phyloP scores from a whole-genome alignment of 1,140 invertebrate species.

The Gerris buenoi region DNA sequence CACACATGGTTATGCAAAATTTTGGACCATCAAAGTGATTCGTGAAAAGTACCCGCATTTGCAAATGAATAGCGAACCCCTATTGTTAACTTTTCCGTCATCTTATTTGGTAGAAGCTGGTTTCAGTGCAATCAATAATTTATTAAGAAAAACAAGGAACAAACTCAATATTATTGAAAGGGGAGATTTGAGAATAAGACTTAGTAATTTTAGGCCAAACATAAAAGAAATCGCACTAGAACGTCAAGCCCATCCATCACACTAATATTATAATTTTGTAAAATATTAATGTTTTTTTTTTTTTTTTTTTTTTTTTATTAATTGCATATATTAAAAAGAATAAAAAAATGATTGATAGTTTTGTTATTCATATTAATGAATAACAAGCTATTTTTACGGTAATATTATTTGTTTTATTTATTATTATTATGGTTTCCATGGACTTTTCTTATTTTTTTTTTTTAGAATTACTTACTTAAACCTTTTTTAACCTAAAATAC shows the following conservation, averaged over 20 bases:
- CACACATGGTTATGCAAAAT: slow-evolving; percentile 1
- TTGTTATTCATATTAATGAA: neutral
- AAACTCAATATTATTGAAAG: neutral
- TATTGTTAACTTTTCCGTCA: neutral
- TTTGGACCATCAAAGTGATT: slow-evolving; percentile 1
- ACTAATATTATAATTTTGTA: slow-evolving; percentile 1
- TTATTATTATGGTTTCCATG: slow-evolving; percentile 1
- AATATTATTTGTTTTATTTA: slow-evolving; percentile 1
- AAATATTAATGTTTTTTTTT: too few relatives aligned
- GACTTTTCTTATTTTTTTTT: too few relatives aligned
- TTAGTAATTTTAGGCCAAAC: neutral
- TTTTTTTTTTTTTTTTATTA: slow-evolving; percentile 1
- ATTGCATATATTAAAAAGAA: neutral
- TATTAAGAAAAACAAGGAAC: too few relatives aligned
- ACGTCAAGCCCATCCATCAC: neutral
- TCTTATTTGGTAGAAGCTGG: slow-evolving; percentile 1
- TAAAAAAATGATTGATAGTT: slow-evolving; percentile 1
- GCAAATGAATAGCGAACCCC: slow-evolving; percentile 1
- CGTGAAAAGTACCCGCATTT: slow-evolving; percentile 1
- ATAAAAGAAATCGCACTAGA: neutral
- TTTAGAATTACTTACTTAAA: too few relatives aligned
- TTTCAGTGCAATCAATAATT: slow-evolving; percentile 1
- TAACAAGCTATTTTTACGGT: neutral
- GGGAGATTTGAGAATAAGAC: slow-evolving; percentile 1
- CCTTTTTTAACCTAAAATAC: too few relatives aligned